Conservation (phyloP, 2,888 invertebrate genomes). For the Ligdia adustata region DNA sequence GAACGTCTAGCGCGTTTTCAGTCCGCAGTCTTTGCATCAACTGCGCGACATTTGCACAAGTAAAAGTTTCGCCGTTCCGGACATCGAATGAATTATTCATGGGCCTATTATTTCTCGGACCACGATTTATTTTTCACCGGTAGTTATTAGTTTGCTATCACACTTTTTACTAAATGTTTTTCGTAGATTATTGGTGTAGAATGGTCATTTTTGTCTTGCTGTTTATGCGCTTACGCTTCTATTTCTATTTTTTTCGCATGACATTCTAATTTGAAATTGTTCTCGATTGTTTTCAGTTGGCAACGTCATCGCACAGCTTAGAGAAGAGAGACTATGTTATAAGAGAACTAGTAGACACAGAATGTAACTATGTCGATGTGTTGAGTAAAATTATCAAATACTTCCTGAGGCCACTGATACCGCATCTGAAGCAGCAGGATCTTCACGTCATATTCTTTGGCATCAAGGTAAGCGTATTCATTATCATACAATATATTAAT, state of each 20-base stretch:
- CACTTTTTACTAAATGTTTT: slow-evolving; percentile 36
- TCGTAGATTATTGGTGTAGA: slow-evolving; percentile 41
- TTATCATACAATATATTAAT: no score
- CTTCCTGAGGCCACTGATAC: slow-evolving; percentile 91
- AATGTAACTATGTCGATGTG: slow-evolving; percentile 98
- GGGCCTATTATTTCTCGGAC: slow-evolving; percentile 62
- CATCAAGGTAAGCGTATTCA: slow-evolving; percentile 92
- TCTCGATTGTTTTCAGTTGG: slow-evolving; percentile 58
- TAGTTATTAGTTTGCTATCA: slow-evolving; percentile 37
- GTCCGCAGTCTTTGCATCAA: no score
- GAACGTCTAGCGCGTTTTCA: no score
- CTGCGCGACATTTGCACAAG: slow-evolving; percentile 37
- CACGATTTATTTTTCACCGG: slow-evolving; percentile 50
- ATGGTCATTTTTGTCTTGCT: slow-evolving; percentile 42
- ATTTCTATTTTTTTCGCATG: slow-evolving; percentile 20
- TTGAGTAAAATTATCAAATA: slow-evolving; percentile 92
- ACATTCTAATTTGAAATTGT: slow-evolving; percentile 10
- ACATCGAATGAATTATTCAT: slow-evolving; percentile 68
- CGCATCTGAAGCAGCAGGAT: slow-evolving; percentile 89
- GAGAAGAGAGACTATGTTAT: slow-evolving; percentile 97
- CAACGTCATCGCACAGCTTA: slow-evolving; percentile 83
- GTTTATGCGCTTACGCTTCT: slow-evolving; percentile 33
- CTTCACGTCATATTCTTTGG: slow-evolving; percentile 93
- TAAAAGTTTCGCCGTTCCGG: slow-evolving; percentile 62
- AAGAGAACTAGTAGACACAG: slow-evolving; percentile 97